phyloP scores from a whole-genome alignment of 2,888 invertebrate species.

The Drosophila nigritarsus region DNA sequence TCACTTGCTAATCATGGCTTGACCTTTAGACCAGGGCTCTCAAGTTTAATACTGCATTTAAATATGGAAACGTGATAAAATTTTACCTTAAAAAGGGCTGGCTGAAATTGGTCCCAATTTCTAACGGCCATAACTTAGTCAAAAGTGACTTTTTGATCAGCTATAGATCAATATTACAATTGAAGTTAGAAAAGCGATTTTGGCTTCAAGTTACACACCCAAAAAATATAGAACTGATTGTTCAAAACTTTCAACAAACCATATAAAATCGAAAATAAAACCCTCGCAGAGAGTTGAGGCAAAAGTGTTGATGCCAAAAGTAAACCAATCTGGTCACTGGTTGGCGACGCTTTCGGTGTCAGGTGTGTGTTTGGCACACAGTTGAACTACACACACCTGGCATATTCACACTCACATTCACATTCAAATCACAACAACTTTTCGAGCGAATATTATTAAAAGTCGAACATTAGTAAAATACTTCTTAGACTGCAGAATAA shows the following conservation, averaged over 20 bases:
- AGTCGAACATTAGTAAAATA: conserved; percentile 23
- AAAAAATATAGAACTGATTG: no score
- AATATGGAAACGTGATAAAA: no score
- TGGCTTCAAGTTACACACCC: no score
- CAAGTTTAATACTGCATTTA: neutral
- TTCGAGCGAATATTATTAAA: conserved; percentile 15
- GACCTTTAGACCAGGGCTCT: neutral
- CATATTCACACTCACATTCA: conserved; percentile 21
- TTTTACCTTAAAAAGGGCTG: no score
- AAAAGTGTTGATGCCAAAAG: neutral
- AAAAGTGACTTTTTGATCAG: no score
- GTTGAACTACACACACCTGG: conserved; percentile 8
- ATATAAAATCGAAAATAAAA: neutral
- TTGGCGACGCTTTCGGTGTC: conserved; percentile 26
- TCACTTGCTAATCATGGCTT: neutral
- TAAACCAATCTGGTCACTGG: conserved; percentile 5
- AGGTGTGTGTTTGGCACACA: neutral
- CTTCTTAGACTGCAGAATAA: conserved; percentile 1
- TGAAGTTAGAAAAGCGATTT: no score
- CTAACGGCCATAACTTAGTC: no score
- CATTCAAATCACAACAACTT: conserved; percentile 13
- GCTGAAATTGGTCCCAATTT: no score
- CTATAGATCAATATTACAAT: no score
- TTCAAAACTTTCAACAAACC: neutral
- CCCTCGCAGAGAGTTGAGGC: neutral